Evolutionary conservation across 2,797 vertebrate species (phyloP).

Genomic region (Knipowitschia caucasica): DNA sequence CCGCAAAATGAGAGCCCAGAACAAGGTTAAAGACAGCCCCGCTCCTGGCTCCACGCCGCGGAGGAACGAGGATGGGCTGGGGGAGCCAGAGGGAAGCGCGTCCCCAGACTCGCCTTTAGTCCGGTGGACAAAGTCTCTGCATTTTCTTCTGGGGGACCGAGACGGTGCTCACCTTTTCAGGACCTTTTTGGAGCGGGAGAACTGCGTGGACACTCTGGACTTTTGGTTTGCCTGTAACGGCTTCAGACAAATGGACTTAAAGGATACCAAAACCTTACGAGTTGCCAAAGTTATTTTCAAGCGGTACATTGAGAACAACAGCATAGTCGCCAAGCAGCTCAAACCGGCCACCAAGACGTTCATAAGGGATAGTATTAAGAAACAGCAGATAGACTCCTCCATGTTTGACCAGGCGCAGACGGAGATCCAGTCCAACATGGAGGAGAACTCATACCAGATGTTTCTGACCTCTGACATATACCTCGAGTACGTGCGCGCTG

Average conservation of each 20-base stretch:
- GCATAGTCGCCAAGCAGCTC: conserved; percentile 90
- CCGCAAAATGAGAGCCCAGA: conserved; percentile 79
- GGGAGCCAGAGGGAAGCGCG: conserved; percentile 94
- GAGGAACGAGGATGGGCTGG: conserved; percentile 90
- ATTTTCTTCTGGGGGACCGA: conserved; percentile 91
- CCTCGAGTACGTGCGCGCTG: conserved; percentile 91
- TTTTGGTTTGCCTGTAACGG: conserved; percentile 99
- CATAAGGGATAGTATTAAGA: conserved; percentile 91
- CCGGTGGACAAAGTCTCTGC: conserved; percentile 94
- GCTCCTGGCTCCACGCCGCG: conserved; percentile 72
- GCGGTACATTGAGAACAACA: conserved; percentile 93
- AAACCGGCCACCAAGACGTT: conserved; percentile 92
- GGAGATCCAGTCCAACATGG: conserved; percentile 93
- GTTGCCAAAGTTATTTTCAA: conserved; percentile 98
- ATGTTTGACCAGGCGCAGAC: conserved; percentile 98
- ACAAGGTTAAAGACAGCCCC: conserved; percentile 62
- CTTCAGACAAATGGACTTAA: conserved; percentile 96
- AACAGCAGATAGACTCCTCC: conserved; percentile 90
- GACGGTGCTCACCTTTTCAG: conserved; percentile 93
- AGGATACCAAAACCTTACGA: conserved; percentile 90
- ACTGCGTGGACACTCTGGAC: conserved; percentile 91
- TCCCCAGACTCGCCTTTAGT: conserved; percentile 91
- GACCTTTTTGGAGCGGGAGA: conserved; percentile 92
- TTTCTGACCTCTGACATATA: conserved; percentile 96
- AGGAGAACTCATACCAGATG: conserved; percentile 96